Base-by-base conservation (phyloP, 2,113 vertebrate species). In the Sylvilagus bachmani region DNA sequence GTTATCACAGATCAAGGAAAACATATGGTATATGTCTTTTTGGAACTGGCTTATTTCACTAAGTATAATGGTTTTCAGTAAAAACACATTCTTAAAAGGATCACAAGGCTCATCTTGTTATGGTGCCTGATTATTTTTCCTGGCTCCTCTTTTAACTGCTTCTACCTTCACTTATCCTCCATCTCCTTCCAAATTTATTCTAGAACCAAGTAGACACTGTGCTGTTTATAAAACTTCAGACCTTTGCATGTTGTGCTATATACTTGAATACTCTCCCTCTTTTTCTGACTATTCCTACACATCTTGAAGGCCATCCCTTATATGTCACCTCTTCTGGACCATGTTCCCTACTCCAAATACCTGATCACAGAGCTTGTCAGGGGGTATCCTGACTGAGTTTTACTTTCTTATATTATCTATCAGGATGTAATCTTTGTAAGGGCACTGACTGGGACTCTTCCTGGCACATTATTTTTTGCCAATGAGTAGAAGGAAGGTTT, bases 31-130 rank as follows among this genome's bases (percentile, higher is more conserved):
- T 44, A 7, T 44, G 44, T 44, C 44, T 44, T 44, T 44, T 44
- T 44, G 44, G 44, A 44, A 44, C 44, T 44, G 44, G 44, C 44
- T 44, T 44, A 44, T 44, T 44, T 44, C 44, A 44, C 44, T 44
- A 44, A 44, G 44, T 44, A 44, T 44, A 44, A 44, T 44, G 44
- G 44, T 44, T 44, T 44, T 44, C 44, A 44, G 44, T 44, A 44
- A 44, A 44, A 44, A 44, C 44, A 44, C 44, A 61, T 83, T 96
- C 55, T 84, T 79, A 55, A 91, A 94, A 33, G 73, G 27, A 84
- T 67, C 79, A 38, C 24, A 88, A 73, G 11, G 11, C 31, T 95
- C 24, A 70, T 75, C 38, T 71, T 71, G 66, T 73, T 85, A 36
- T 73, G 55, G 10, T 16, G 73, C 51, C 67, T 16, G 27, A 83